Conservation (phyloP, 2,888 invertebrate genomes). For the Gryllus longicercus region DNA sequence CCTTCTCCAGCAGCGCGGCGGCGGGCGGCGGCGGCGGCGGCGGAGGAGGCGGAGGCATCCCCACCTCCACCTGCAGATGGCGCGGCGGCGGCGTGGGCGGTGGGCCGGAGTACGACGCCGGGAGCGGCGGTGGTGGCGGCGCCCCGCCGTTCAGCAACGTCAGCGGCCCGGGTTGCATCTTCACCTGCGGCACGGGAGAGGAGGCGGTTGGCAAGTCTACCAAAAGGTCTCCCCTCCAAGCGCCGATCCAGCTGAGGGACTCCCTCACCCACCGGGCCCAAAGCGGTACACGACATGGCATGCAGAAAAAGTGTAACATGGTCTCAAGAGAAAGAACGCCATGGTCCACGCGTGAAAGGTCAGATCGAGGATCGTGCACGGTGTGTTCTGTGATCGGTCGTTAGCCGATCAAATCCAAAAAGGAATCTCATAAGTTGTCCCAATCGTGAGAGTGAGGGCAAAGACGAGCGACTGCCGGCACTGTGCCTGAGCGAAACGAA, state of each 20-base stretch:
- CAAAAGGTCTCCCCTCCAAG: too few species aligned
- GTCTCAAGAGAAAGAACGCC: not conserved
- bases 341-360: not conserved
- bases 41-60: slow-evolving; percentile 3
- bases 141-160: slow-evolving; percentile 27
- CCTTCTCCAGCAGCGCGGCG: slow-evolving; percentile 46
- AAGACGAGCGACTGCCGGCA: too few species aligned
- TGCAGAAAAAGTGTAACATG: not conserved
- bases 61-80: slow-evolving; percentile 21
- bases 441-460: too few species aligned
- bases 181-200: not conserved
- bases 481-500: too few species aligned
- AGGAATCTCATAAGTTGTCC: too few species aligned
- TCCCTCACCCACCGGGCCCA: not conserved
- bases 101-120: slow-evolving; percentile 19
- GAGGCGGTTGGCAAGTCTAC: too few species aligned
- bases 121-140: slow-evolving; percentile 20
- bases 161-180: slow-evolving; percentile 21
- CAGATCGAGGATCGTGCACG: too few species aligned
- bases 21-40: slow-evolving; percentile 25
- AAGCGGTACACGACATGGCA: not conserved
- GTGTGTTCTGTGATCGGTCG: too few species aligned
- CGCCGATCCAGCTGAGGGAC: too few species aligned
- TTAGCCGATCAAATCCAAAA: too few species aligned
- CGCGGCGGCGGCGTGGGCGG: slow-evolving; percentile 12